phyloP scores from a whole-genome alignment of 2,797 vertebrate species.

The Sitta carolinensis region DNA sequence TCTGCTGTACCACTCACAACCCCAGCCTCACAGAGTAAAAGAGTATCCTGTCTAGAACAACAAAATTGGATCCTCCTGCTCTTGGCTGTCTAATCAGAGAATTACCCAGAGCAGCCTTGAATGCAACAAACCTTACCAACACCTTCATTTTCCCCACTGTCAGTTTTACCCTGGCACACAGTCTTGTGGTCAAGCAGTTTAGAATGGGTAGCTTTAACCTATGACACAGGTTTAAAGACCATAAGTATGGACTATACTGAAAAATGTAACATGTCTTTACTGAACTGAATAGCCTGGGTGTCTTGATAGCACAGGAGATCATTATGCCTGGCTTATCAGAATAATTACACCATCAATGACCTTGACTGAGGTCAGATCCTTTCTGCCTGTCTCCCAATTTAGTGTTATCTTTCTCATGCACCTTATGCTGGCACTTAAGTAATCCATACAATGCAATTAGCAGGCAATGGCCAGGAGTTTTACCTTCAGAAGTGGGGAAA shows the following conservation, averaged over 20 bases:
- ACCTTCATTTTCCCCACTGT: background rate
- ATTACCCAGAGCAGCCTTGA: background rate
- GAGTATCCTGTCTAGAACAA: background rate
- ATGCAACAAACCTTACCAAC: background rate
- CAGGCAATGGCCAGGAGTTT: slow-evolving; percentile 51
- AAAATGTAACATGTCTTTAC: slow-evolving; percentile 22
- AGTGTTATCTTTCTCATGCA: slow-evolving; percentile 72
- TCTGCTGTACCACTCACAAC: fast-evolving
- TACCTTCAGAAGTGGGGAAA: slow-evolving; percentile 6
- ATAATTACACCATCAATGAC: slow-evolving; percentile 73
- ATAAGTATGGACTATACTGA: background rate
- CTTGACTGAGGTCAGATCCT: slow-evolving; percentile 69
- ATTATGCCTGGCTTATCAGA: slow-evolving; percentile 55
- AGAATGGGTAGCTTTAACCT: background rate
- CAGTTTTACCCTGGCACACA: background rate
- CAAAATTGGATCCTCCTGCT: background rate
- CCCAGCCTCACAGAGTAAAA: background rate
- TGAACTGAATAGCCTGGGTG: slow-evolving; percentile 3
- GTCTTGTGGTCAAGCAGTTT: background rate
- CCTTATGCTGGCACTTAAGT: slow-evolving; percentile 34
- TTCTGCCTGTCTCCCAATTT: slow-evolving; percentile 53
- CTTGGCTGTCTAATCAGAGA: background rate
- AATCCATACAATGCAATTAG: slow-evolving; percentile 71
- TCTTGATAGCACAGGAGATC: slow-evolving; percentile 42
- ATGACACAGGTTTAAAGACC: background rate